Evolutionary conservation across 2,888 invertebrate genomes (phyloP).

Genomic region (Cephalotes varians): DNA sequence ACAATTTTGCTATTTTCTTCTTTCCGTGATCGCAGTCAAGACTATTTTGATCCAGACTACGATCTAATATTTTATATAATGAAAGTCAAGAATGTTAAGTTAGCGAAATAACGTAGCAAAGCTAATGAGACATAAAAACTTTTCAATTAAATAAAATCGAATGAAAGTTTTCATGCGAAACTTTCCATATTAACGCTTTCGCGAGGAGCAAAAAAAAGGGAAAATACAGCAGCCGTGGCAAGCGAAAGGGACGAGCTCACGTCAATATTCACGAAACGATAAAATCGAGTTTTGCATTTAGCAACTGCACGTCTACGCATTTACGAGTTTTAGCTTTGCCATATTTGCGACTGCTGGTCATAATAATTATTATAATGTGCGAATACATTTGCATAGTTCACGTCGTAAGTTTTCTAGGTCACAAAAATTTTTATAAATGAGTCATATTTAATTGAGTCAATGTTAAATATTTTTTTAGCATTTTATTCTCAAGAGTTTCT

Average conservation of each 20-base stretch:
- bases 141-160: conserved; percentile 57
- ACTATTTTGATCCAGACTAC: not conserved
- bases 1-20: not conserved
- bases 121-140: conserved; percentile 63
- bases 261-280: conserved; percentile 23
- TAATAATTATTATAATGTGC: conserved; percentile 19
- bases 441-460: conserved; percentile 1
- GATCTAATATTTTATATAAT: conserved; percentile 1
- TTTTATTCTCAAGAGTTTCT: not conserved
- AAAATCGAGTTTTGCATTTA: conserved; percentile 21
- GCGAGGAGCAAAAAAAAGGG: not conserved
- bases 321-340: conserved; percentile 1
- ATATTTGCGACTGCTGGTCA: not conserved
- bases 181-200: conserved; percentile 63
- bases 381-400: conserved; percentile 14
- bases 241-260: not conserved
- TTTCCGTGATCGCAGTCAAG: conserved; percentile 5
- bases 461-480: not conserved
- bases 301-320: not conserved
- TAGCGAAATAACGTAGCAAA: conserved; percentile 29
- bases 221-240: not conserved
- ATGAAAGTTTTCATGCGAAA: conserved; percentile 57
- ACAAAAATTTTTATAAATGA: not conserved
- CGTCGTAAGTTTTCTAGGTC: not conserved
- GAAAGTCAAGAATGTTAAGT: conserved; percentile 2